These are phyloP conservation scores for Boulengeromyrus knoepffleri DNA, from an alignment of 2,113 vertebrate species.

Conservation along the genomic window DNA sequence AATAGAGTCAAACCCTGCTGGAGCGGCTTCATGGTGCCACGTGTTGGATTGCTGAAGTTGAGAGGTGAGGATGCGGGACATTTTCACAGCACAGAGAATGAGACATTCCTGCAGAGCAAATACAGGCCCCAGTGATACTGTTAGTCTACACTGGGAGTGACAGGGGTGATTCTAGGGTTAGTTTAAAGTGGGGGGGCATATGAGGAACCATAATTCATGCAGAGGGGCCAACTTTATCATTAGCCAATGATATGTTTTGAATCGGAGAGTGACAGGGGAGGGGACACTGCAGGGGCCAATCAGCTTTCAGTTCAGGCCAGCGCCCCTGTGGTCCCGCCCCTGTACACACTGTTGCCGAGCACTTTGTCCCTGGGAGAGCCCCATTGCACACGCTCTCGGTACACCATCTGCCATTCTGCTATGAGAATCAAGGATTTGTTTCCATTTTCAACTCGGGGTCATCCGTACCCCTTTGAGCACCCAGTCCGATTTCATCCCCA, in stretches of 20 bases:
- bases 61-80: background rate
- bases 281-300: background rate
- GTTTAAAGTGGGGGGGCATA: background rate
- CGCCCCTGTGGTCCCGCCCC: background rate
- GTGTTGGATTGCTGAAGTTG: background rate
- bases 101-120: background rate
- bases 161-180: too few species aligned
- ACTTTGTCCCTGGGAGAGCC: background rate
- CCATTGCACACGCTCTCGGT: background rate
- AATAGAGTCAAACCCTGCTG: background rate
- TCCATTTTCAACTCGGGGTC: background rate
- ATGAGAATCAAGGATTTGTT: background rate
- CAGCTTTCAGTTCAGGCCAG: background rate
- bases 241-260: background rate
- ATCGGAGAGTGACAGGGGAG: background rate
- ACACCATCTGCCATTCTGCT: background rate
- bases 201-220: background rate
- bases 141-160: background rate
- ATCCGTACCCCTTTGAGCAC: background rate
- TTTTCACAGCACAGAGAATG: background rate
- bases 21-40: background rate
- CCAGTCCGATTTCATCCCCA: background rate
- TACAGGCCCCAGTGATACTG: background rate
- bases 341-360: background rate
- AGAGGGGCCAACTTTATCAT: background rate